Conservation (phyloP, 2,888 invertebrate species). For the Cantharis rustica region DNA sequence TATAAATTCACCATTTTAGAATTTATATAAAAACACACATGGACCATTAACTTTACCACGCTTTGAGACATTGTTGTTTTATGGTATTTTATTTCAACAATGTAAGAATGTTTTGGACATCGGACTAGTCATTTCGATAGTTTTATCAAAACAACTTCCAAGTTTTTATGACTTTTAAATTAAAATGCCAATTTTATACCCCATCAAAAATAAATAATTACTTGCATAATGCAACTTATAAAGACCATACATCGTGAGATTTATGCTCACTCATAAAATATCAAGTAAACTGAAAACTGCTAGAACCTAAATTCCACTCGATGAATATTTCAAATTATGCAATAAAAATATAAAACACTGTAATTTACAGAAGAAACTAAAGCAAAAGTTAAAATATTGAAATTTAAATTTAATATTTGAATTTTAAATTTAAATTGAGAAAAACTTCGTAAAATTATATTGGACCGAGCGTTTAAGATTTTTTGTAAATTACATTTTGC, state of each 20-base stretch:
- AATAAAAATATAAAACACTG: neutral
- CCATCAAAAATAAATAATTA: neutral
- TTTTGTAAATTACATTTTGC: too few species aligned
- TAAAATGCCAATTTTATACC: neutral
- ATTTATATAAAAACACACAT: conserved; percentile 1
- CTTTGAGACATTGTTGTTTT: conserved; percentile 2
- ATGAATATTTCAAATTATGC: neutral
- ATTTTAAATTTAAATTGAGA: too few species aligned
- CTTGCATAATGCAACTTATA: neutral
- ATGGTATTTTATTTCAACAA: neutral
- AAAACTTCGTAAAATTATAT: too few species aligned
- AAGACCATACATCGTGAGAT: neutral
- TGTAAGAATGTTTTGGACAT: neutral
- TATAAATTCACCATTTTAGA: neutral
- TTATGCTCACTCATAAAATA: neutral
- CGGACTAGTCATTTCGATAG: neutral
- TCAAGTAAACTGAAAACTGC: neutral
- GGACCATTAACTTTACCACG: conserved; percentile 1
- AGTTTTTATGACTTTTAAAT: neutral
- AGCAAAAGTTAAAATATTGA: neutral
- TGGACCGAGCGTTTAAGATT: too few species aligned
- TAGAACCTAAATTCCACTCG: neutral
- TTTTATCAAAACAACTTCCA: conserved; percentile 2
- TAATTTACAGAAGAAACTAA: neutral
- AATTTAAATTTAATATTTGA: neutral